A percentile compares a stretch with the other conserved stretches of the same genome.
phyloP scores from a whole-genome alignment of 1,140 invertebrate species.

The Procambarus virginalis region DNA sequence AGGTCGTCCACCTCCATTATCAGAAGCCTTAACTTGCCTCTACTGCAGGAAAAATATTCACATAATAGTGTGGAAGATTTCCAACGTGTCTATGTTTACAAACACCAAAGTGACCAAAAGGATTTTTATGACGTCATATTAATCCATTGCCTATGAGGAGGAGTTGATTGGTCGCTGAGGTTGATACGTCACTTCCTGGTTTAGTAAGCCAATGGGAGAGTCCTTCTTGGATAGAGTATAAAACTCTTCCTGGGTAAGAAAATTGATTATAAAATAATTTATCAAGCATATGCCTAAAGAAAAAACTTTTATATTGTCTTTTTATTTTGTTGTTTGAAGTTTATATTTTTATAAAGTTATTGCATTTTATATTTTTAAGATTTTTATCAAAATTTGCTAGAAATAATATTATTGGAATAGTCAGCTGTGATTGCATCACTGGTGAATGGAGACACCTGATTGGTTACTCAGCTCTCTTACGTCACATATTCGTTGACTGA shows the following conservation, averaged over 20 bases:
- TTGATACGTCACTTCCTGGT: conserved; percentile 21
- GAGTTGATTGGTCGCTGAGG: conserved; percentile 27
- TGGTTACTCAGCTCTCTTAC: background rate
- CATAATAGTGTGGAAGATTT: conserved; percentile 56
- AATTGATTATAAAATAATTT: background rate
- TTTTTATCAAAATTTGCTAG: background rate
- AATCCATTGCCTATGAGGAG: background rate
- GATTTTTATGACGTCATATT: conserved; percentile 54
- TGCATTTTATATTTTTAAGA: background rate
- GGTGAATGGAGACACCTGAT: background rate
- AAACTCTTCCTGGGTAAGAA: background rate
- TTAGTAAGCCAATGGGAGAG: conserved; percentile 16
- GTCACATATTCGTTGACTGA: background rate
- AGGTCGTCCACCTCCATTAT: conserved; percentile 56
- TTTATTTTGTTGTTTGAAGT: background rate
- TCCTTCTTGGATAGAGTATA: background rate
- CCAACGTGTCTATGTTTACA: conserved; percentile 65
- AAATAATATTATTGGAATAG: conserved; percentile 30
- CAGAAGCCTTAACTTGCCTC: background rate
- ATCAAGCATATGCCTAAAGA: background rate
- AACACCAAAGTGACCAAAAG: conserved; percentile 55
- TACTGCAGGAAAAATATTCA: background rate
- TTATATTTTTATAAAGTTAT: background rate
- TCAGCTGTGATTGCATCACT: conserved; percentile 61
- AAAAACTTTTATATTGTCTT: background rate